phyloP scores from a whole-genome alignment of 2,888 invertebrate species.

The Euplagia quadripunctaria region DNA sequence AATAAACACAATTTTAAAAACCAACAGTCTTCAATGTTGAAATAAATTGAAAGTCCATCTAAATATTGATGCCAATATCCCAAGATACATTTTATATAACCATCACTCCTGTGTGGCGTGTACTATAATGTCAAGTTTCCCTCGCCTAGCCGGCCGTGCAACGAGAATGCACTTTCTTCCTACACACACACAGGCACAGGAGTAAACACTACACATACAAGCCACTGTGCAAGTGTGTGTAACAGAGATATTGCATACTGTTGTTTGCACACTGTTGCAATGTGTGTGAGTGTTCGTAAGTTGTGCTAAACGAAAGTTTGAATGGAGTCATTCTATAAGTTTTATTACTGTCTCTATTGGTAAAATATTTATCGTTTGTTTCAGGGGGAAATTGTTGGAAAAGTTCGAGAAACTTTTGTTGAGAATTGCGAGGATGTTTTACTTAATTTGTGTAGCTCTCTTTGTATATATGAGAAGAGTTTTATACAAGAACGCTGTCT shows the following conservation, averaged over 20 bases:
- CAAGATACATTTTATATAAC: slow-evolving; percentile 42
- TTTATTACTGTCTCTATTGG: slow-evolving; percentile 43
- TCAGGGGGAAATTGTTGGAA: slow-evolving; percentile 45
- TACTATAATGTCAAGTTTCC: slow-evolving; percentile 78
- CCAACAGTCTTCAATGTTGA: not conserved
- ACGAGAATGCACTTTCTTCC: slow-evolving; percentile 86
- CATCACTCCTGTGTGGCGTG: slow-evolving; percentile 37
- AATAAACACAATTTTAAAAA: not conserved
- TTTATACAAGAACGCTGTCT: not conserved
- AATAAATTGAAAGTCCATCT: slow-evolving; percentile 28
- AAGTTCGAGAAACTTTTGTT: slow-evolving; percentile 40
- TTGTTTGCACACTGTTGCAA: slow-evolving; percentile 26
- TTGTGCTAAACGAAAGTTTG: slow-evolving; percentile 55
- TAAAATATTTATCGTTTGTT: slow-evolving; percentile 48
- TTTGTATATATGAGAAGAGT: not conserved
- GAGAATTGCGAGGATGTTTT: not conserved
- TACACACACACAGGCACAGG: slow-evolving; percentile 52
- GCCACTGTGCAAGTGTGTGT: slow-evolving; percentile 1
- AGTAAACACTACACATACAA: slow-evolving; percentile 29
- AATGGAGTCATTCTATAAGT: slow-evolving; percentile 48
- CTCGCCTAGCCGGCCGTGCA: slow-evolving; percentile 76
- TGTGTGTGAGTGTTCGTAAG: slow-evolving; percentile 30
- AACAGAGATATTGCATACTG: not conserved
- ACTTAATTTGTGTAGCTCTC: not conserved
- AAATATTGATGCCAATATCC: slow-evolving; percentile 45